These are phyloP conservation scores for Cheilosia vulpina DNA, from an alignment of 2,888 invertebrate species.

Conservation along the genomic window DNA sequence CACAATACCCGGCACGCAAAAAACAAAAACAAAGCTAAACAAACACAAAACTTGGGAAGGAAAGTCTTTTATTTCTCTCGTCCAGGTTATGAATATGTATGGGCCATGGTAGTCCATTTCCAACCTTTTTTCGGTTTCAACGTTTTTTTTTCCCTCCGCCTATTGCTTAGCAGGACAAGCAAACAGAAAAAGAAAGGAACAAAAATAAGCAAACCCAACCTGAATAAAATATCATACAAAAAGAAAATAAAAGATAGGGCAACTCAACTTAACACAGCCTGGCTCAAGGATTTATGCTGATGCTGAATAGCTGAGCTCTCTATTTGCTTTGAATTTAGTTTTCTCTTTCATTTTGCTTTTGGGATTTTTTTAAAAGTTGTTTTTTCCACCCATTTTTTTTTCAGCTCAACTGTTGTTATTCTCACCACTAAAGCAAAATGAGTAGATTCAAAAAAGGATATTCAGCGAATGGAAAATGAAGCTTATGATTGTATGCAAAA, in stretches of 20 bases:
- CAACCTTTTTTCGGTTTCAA: slow-evolving; percentile 15
- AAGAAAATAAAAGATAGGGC: slow-evolving; percentile 54
- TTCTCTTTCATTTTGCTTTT: slow-evolving; percentile 22
- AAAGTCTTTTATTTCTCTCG: slow-evolving; percentile 64
- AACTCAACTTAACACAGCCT: slow-evolving; percentile 66
- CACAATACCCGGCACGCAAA: slow-evolving; percentile 28
- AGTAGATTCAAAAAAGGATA: slow-evolving; percentile 53
- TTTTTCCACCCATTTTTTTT: slow-evolving; percentile 16
- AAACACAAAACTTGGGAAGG: slow-evolving; percentile 20
- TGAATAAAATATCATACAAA: slow-evolving; percentile 24
- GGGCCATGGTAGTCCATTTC: slow-evolving; percentile 32
- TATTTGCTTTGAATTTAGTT: slow-evolving; percentile 65
- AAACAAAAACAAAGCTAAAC: slow-evolving; percentile 4
- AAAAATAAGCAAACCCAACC: slow-evolving; percentile 22
- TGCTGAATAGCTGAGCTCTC: slow-evolving; percentile 72
- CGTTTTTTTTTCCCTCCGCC: slow-evolving; percentile 16
- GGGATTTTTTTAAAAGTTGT: slow-evolving; percentile 9
- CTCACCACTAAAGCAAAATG: slow-evolving; percentile 56
- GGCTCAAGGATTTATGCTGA: slow-evolving; percentile 72
- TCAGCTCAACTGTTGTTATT: slow-evolving; percentile 65
- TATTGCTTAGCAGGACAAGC: slow-evolving; percentile 52
- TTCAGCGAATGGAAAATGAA: slow-evolving; percentile 65
- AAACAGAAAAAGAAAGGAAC: slow-evolving; percentile 27
- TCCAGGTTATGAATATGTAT: slow-evolving; percentile 68
- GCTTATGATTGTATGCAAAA: slow-evolving; percentile 63